Percentiles rank a stretch among this genome's conserved stretches.
Evolutionary conservation across 2,797 vertebrate genomes (phyloP).

Genomic region (Dipus sagitta): DNA sequence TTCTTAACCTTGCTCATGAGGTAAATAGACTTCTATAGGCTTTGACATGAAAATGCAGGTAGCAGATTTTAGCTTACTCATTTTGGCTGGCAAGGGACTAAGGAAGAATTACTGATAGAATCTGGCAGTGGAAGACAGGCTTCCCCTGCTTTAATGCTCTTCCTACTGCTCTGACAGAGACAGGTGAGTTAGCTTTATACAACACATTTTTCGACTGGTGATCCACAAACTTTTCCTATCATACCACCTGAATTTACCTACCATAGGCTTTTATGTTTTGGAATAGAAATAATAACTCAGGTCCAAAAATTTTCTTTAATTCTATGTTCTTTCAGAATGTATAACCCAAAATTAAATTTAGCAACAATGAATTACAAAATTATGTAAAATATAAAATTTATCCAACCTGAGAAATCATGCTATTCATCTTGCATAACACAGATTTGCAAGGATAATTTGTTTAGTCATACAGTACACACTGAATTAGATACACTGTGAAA

Average conservation of each 20-base stretch:
- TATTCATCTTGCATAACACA: slow-evolving; percentile 2
- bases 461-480: slow-evolving; percentile 20
- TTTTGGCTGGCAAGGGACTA: neutral
- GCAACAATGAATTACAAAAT: slow-evolving; percentile 43
- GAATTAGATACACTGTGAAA: slow-evolving; percentile 32
- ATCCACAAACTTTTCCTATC: slow-evolving; percentile 42
- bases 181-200: slow-evolving; percentile 39
- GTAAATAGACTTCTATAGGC: neutral
- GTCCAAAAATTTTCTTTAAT: slow-evolving; percentile 34
- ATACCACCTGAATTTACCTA: neutral
- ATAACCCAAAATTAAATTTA: slow-evolving; percentile 34
- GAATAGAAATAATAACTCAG: slow-evolving; percentile 47
- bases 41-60: neutral
- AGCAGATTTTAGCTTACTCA: slow-evolving; percentile 21
- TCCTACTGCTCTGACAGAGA: slow-evolving; percentile 19
- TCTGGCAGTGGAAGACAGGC: slow-evolving; percentile 8
- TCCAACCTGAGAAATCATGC: slow-evolving; percentile 33
- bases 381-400: slow-evolving; percentile 47
- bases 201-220: slow-evolving; percentile 45
- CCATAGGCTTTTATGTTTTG: slow-evolving; percentile 46
- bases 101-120: neutral
- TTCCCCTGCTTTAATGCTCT: neutral
- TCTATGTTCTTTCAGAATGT: slow-evolving; percentile 6
- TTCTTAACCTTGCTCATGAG: slow-evolving; percentile 19
- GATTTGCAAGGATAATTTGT: neutral